Evolutionary conservation across 2,113 vertebrate species (phyloP), one percentile per base, ranked within the genome.

Genomic region (Morone chrysops): DNA sequence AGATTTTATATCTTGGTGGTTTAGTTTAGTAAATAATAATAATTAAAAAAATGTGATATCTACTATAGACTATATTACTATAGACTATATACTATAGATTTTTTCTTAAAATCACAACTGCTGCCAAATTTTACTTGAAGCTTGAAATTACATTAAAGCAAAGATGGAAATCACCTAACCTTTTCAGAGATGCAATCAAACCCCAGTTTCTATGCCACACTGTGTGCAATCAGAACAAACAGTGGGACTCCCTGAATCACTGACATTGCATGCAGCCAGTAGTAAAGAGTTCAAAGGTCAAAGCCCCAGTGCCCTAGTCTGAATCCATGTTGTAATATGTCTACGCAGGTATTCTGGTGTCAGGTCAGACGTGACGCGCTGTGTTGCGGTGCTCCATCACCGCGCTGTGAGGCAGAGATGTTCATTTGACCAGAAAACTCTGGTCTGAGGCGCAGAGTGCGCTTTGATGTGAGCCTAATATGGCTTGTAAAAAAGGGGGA

Each of bases 391-490:
- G 75, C 79, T 93, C 66, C 83, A 87, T 91, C 89, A 87, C 77
- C 3, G 31, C 10, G 36, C 66, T 51, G 83, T 53, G 85, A 81
- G 82, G 77, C 73, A 65, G 80, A 85, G 89, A 91, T 78, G 71
- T 82, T 85, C 36, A 25, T 87, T 50, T 76, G 87, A 86, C 56
- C 84, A 82, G 70, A 82, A 85, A 90, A 87, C 80, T 83, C 80
- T 83, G 89, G 75, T 81, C 88, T 84, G 87, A 92, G 91, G 85
- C 73, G 72, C 77, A 83, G 80, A 69, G 62, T 17, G 10, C 0
- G 62, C 94, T 95, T 95, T 95, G 94, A 96, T 94, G 90, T 94
- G 67, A 80, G 82, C 78, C 92, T 94, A 92, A 94, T 92, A 93
- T 79, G 88, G 91, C 92, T 90, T 91, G 92, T 94, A 92, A 95